These are phyloP conservation scores for Drosophila cognata DNA, from an alignment of 2,888 invertebrate genomes.

Conservation along the genomic window DNA sequence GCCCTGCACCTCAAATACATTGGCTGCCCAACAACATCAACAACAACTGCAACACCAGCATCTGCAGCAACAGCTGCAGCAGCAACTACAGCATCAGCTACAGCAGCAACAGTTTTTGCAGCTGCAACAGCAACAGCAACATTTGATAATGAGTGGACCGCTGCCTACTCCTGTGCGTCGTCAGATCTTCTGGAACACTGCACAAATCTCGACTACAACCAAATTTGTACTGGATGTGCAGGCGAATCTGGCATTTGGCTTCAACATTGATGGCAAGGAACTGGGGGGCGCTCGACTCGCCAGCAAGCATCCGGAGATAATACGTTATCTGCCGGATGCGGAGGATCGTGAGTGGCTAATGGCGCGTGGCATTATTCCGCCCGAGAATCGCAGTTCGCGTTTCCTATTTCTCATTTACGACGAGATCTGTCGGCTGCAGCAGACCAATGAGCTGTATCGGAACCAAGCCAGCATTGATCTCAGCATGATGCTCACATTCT, in stretches of 20 bases:
- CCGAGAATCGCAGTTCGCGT: constrained; percentile 87
- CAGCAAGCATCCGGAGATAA: constrained; percentile 88
- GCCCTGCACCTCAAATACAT: constrained; percentile 39
- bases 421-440: constrained; percentile 87
- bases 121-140: constrained; percentile 41
- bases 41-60: constrained; percentile 21
- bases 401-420: constrained; percentile 87
- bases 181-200: constrained; percentile 87
- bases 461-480: constrained; percentile 84
- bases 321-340: constrained; percentile 88
- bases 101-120: constrained; percentile 22
- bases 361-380: constrained; percentile 87
- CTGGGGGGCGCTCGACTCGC: constrained; percentile 85
- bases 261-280: constrained; percentile 86
- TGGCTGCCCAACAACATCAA: constrained; percentile 23
- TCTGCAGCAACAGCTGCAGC: constrained; percentile 18
- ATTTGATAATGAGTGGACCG: constrained; percentile 44
- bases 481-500: constrained; percentile 85
- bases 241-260: constrained; percentile 84
- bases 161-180: constrained; percentile 75
- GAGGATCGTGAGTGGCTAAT: constrained; percentile 89
- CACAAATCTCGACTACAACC: constrained; percentile 86
- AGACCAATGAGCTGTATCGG: constrained; percentile 86
- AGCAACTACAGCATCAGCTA: constrained; percentile 14
- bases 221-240: constrained; percentile 87